Evolutionary conservation across 1,140 invertebrate genomes (phyloP).

Genomic region (Atopsyche davidsoni): DNA sequence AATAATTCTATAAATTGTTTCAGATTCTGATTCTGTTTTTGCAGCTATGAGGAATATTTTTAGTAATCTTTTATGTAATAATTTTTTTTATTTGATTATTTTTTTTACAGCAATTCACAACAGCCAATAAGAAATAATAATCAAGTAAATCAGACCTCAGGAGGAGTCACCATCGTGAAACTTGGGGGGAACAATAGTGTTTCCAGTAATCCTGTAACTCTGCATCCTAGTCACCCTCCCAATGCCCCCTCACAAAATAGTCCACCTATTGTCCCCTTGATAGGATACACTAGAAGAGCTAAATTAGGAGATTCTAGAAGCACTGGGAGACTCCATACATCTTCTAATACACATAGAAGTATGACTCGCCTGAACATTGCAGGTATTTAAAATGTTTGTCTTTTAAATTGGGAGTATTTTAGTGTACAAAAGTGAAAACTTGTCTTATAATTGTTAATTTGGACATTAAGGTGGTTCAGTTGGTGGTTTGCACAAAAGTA

Average conservation of each 20-base stretch:
- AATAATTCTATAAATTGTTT: too few relatives aligned
- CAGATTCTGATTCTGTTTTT: background rate
- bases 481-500: constrained; percentile 72
- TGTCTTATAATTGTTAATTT: constrained; percentile 13
- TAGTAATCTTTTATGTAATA: background rate
- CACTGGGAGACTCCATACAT: constrained; percentile 61
- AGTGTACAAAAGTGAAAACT: constrained; percentile 2
- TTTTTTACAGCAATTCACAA: constrained; percentile 22
- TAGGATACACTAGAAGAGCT: constrained; percentile 55
- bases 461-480: constrained; percentile 54
- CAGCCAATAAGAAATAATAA: constrained; percentile 22
- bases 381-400: constrained; percentile 34
- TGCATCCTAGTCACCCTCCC: constrained; percentile 8
- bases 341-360: constrained; percentile 61
- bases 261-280: constrained; percentile 33
- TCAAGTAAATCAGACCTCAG: constrained; percentile 62
- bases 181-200: constrained; percentile 48
- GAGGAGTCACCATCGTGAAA: constrained; percentile 70
- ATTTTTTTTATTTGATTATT: background rate
- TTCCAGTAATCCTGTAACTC: constrained; percentile 9
- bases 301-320: constrained; percentile 63
- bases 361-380: constrained; percentile 69
- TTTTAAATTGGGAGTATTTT: background rate
- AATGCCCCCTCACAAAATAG: constrained; percentile 19
- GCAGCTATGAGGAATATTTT: background rate